Evolutionary conservation across 53 echinoderm and acorn worm genomes (phyloP), one percentile per base, ranked within the genome.

Genomic region (Crossaster papposus): DNA sequence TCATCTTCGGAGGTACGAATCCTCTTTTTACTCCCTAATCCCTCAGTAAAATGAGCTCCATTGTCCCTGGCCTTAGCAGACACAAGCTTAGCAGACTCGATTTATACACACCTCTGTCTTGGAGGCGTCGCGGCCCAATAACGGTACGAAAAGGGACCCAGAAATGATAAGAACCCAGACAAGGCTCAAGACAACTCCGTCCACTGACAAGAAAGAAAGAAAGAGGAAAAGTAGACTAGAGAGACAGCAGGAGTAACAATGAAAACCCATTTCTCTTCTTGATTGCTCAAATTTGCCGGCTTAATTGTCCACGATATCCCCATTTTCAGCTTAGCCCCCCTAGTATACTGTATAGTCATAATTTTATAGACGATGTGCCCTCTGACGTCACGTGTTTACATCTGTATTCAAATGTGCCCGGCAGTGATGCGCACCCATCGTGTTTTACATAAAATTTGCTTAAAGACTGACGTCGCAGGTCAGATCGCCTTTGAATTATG

Each of bases 21-120:
- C 72, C 31, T 36, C 87, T 75, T 72, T 22, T 72, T 17, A 22
- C 71, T 14, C 32, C 73, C 17, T 7, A 23, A 58, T 33, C 9
- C 22, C 68, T 13, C 37, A n/a, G 38, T 36, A 77, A 86, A n/a
- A 87, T 86, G 55, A 77, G 34, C 84, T 29, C 63, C 77, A 30
- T 85, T 85, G 85, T 85, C 74, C 85, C 32, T 4, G 1, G 55
- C 15, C 7, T n/a, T n/a, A n/a, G n/a, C n/a, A n/a, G n/a, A n/a
- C n/a, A 26, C 79, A 24, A 9, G 51, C 32, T 52, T 29, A 12
- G 17, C 75, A 74, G 79, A 14, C 50, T 28, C 50, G n/a, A 26
- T 50, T 13, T 79, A 20, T 58, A 79, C 52, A n/a, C n/a, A n/a
- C 52, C 24, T 24, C 51, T 44, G 2, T 51, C 75, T 11, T 34